phyloP scores from a whole-genome alignment of 2,113 vertebrate species.

The Hyperopisus bebe region DNA sequence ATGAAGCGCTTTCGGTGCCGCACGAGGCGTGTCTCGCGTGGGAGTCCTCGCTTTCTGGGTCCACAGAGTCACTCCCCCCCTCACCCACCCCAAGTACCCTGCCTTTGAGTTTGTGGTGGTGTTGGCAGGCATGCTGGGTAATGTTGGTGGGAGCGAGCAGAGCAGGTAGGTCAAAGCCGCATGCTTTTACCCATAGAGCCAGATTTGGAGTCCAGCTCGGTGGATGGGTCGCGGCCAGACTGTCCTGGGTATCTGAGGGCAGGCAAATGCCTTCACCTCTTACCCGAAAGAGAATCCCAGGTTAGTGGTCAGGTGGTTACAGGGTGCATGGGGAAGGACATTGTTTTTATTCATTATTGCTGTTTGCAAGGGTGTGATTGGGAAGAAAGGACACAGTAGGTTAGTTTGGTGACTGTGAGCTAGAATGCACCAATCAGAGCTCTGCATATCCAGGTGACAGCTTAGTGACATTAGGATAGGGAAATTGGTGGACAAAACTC shows the following conservation, averaged over 20 bases:
- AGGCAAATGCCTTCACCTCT: conserved; percentile 30
- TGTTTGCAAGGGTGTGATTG: background rate
- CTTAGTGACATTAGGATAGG: background rate
- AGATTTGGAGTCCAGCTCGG: conserved; percentile 12
- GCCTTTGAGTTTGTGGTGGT: background rate
- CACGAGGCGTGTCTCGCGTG: background rate
- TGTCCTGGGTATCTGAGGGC: conserved; percentile 28
- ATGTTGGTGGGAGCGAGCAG: background rate
- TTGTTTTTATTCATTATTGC: conserved; percentile 10
- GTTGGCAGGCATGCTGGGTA: background rate
- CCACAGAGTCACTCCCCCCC: background rate
- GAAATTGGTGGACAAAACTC: background rate
- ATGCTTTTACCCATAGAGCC: background rate
- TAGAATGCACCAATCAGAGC: background rate
- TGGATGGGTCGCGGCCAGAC: conserved; percentile 24
- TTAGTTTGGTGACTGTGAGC: background rate
- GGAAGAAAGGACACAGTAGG: background rate
- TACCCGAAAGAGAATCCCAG: conserved; percentile 1
- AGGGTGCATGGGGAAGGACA: background rate
- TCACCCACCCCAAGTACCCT: background rate
- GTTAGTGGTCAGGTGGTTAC: background rate
- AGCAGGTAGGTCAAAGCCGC: background rate
- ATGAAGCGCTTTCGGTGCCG: conserved; percentile 21
- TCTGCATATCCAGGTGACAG: background rate
- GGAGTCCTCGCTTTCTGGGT: background rate